Evolutionary conservation across 1,140 invertebrate genomes (phyloP).

Genomic region (Platorchestia sp.): DNA sequence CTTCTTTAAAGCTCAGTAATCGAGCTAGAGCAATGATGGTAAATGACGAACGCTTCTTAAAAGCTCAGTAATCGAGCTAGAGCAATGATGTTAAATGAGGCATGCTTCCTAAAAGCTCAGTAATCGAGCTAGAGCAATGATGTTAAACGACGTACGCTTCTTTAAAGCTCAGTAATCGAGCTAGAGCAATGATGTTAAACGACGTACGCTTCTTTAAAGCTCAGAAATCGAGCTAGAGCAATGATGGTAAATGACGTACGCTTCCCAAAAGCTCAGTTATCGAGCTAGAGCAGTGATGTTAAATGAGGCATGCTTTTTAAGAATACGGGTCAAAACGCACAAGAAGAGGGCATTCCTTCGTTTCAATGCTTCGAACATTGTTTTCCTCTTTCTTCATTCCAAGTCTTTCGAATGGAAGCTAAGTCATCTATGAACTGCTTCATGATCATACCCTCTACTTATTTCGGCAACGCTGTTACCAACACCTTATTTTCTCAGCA

Average conservation of each 20-base stretch:
- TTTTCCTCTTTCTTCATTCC: neutral
- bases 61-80: neutral
- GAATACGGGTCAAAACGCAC: slow-evolving; percentile 18
- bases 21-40: too few species aligned
- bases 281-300: neutral
- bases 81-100: neutral
- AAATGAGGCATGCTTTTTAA: neutral
- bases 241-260: neutral
- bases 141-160: too few species aligned
- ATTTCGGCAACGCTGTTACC: neutral
- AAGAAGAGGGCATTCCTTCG: neutral
- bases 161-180: too few species aligned
- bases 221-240: too few species aligned
- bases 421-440: neutral
- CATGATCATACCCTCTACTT: neutral
- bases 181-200: too few species aligned
- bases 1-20: too few species aligned
- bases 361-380: neutral
- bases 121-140: too few species aligned
- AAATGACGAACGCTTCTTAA: neutral
- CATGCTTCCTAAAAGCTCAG: neutral
- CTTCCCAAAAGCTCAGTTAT: neutral
- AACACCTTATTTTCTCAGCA: neutral
- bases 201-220: too few species aligned
- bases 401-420: neutral